Evolutionary conservation across 1,140 invertebrate genomes (phyloP), one percentile per base, ranked within the genome.

Genomic region (Caenorhabditis brenneri): DNA sequence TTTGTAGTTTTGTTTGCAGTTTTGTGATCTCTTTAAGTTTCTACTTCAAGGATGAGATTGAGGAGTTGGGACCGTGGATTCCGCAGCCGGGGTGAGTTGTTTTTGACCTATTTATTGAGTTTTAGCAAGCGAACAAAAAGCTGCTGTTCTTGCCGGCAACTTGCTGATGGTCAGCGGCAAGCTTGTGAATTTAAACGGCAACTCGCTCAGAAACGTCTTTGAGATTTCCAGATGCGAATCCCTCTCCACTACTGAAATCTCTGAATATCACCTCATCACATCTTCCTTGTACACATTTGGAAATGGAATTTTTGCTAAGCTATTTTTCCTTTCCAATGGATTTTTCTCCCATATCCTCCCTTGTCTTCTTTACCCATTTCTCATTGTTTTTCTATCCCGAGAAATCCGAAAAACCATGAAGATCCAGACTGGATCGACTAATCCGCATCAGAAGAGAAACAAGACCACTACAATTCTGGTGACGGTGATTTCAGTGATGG

Each of bases 381-480:
- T 42, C 10, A 74, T 74, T 10, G n/a, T 22, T 24, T 74, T 74
- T 22, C n/a, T 74, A 12, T 12, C 2, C 2, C 42, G 1, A 46
- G 65, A 74, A 24, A 46, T 74, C 16, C 33, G 10, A 42, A 74
- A 74, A 74, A 24, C 36, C 10, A 74, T 42, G 15, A 74, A 42
- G 24, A 42, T 12, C 5, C 36, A 42, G 24, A 74, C 2, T 19
- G 65, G n/a, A 5, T 27, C n/a, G 27, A 74, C 22, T 1, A 74
- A 74, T 42, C 65, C 36, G 12, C 65, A 74, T 42, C 33, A 74
- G n/a, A 39, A 27, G 36, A 46, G 65, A 74, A 74, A 74, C 10
- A n/a, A 74, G 36, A 74, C 24, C 22, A 74, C 65, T n/a, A 74
- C 65, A n/a, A 74, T 46, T 27, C 65, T 74, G 24, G 65, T 74